A percentile compares a stretch with the other conserved stretches of the same genome.
Evolutionary conservation across 2,113 vertebrate genomes (phyloP).

Genomic region (Columba livia): DNA sequence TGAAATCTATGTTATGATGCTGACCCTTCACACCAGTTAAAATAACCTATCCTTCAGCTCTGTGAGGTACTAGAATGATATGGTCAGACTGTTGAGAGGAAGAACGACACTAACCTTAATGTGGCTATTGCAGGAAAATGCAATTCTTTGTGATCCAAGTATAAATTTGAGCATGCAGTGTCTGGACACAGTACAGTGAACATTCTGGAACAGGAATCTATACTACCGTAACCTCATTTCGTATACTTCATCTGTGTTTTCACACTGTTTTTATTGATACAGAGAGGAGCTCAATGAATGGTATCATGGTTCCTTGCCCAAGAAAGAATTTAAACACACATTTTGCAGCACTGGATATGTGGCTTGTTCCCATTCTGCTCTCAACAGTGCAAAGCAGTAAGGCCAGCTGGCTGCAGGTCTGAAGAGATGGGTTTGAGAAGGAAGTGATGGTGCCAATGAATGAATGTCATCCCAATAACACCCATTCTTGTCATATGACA

Average conservation of each 20-base stretch:
- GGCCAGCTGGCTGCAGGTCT: background rate
- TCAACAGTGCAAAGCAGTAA: background rate
- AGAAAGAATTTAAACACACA: background rate
- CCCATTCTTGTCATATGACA: background rate
- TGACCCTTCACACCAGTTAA: background rate
- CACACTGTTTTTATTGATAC: background rate
- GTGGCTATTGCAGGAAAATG: background rate
- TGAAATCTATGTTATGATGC: background rate
- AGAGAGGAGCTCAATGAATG: background rate
- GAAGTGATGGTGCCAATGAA: background rate
- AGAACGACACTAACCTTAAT: background rate
- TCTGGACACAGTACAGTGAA: background rate
- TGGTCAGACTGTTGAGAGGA: background rate
- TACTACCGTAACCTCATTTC: background rate
- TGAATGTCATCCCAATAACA: background rate
- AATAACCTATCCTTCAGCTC: background rate
- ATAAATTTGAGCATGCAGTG: background rate
- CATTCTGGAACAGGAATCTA: background rate
- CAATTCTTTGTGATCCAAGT: background rate
- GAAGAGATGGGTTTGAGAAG: background rate
- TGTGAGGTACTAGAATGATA: background rate
- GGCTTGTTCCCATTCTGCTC: background rate
- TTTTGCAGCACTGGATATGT: background rate
- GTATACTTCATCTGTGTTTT: background rate
- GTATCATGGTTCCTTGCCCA: background rate